Conservation (phyloP, 2,888 invertebrate genomes). For the Allophyes oxyacanthae region DNA sequence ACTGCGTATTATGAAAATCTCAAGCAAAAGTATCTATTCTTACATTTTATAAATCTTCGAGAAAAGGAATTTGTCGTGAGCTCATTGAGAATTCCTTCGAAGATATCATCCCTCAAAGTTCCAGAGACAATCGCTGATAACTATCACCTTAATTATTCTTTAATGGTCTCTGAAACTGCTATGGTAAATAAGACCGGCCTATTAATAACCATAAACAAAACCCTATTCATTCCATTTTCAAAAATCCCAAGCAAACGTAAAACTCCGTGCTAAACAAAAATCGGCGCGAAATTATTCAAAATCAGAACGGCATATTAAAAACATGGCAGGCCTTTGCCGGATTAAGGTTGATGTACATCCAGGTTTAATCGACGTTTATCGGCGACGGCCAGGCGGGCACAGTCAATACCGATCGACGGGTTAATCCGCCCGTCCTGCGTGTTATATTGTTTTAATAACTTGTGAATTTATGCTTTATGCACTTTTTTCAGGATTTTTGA, state of each 20-base stretch:
- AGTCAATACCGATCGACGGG: slow-evolving; percentile 78
- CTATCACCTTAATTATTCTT: no score
- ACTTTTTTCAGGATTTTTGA: slow-evolving; percentile 18
- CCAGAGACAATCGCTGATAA: no score
- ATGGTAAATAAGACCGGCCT: no score
- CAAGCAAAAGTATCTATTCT: no score
- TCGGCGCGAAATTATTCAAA: slow-evolving; percentile 44
- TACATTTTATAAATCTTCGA: no score
- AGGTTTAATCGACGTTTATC: slow-evolving; percentile 84
- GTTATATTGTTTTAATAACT: slow-evolving; percentile 62
- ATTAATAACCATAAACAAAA: no score
- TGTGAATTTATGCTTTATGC: slow-evolving; percentile 59
- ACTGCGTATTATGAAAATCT: no score
- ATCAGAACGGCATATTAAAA: slow-evolving; percentile 65
- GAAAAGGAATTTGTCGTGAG: no score
- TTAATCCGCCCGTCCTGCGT: slow-evolving; percentile 75
- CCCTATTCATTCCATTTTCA: no score
- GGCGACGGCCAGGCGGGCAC: slow-evolving; percentile 75
- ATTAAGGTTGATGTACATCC: slow-evolving; percentile 76
- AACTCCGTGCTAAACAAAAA: slow-evolving; percentile 24
- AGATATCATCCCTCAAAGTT: no score
- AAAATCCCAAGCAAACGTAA: slow-evolving; percentile 7
- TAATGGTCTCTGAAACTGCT: no score
- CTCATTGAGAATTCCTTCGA: no score
- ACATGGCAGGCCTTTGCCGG: slow-evolving; percentile 66